Evolutionary conservation across 2,797 vertebrate species (phyloP).

Genomic region (Hydrocynus forskahlii): DNA sequence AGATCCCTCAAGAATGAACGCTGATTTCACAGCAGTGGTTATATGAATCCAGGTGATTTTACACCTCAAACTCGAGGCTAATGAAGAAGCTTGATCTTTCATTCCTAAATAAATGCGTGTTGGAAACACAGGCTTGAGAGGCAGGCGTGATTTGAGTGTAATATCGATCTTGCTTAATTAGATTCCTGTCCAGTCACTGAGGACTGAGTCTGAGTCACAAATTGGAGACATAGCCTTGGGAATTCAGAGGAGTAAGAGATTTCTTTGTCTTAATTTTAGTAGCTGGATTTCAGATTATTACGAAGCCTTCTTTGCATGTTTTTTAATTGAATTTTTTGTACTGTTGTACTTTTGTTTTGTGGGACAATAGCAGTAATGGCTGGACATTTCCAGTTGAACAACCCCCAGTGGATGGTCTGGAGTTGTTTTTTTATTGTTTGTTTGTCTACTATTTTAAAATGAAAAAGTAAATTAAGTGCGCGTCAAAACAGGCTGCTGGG

Average conservation of each 20-base stretch:
- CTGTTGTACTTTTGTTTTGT: background rate
- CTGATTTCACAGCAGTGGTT: too few relatives aligned
- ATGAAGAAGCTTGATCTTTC: slow-evolving; percentile 35
- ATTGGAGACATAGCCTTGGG: slow-evolving; percentile 51
- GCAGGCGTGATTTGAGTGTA: slow-evolving; percentile 52
- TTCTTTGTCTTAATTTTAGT: slow-evolving; percentile 50
- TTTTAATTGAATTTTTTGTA: background rate
- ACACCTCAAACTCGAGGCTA: too few relatives aligned
- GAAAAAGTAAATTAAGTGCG: too few relatives aligned
- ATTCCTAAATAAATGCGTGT: slow-evolving; percentile 49
- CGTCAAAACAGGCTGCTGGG: too few relatives aligned
- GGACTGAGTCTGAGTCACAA: slow-evolving; percentile 56
- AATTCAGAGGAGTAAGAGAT: slow-evolving; percentile 53
- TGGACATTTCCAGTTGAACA: too few relatives aligned
- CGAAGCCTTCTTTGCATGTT: slow-evolving; percentile 28
- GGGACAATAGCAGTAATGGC: too few relatives aligned
- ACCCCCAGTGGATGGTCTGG: too few relatives aligned
- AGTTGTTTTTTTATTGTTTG: too few relatives aligned
- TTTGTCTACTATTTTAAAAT: too few relatives aligned
- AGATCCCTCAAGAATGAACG: too few relatives aligned
- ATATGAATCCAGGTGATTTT: too few relatives aligned
- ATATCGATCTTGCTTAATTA: slow-evolving; percentile 83
- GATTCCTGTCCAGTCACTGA: slow-evolving; percentile 72
- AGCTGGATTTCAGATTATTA: slow-evolving; percentile 36
- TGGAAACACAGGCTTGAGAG: slow-evolving; percentile 41